A percentile compares a stretch with the other conserved stretches of the same genome.
These are phyloP conservation scores for Toxotes chatareus DNA, from an alignment of 2,113 vertebrate genomes.

Conservation along the genomic window DNA sequence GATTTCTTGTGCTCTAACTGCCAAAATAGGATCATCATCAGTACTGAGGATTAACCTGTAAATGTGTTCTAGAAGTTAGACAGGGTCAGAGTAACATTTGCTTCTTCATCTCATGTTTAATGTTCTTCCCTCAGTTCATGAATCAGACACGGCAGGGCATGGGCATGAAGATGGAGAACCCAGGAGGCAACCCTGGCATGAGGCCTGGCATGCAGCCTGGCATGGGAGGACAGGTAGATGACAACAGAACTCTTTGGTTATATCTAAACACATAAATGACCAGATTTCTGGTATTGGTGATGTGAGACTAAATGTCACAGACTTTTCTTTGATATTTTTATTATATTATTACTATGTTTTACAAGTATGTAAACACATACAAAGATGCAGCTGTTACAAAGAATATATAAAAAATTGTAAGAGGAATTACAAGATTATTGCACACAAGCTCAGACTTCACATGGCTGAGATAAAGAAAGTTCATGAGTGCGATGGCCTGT, in stretches of 20 bases:
- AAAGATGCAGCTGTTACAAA: neutral
- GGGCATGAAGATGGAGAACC: constrained; percentile 93
- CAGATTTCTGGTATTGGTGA: neutral
- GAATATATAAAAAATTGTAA: neutral
- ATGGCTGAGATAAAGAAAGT: neutral
- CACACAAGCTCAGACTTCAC: neutral
- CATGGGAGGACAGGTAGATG: constrained; percentile 87
- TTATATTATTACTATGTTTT: neutral
- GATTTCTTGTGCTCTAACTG: neutral
- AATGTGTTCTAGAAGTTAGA: neutral
- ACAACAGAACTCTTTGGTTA: neutral
- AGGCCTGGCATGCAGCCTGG: constrained; percentile 87
- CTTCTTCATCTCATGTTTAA: neutral
- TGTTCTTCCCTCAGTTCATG: constrained; percentile 87
- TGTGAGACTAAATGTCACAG: neutral
- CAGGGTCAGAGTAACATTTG: constrained; percentile 12
- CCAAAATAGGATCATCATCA: too few species aligned
- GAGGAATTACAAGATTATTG: neutral
- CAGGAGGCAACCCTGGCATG: constrained; percentile 83
- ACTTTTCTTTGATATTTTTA: neutral
- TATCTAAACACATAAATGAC: neutral
- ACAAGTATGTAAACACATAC: neutral
- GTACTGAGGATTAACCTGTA: neutral
- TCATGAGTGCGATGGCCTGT: neutral
- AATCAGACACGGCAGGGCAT: constrained; percentile 93